These are phyloP conservation scores for Zaprionus davidi DNA, from an alignment of 1,140 invertebrate species.

Conservation along the genomic window DNA sequence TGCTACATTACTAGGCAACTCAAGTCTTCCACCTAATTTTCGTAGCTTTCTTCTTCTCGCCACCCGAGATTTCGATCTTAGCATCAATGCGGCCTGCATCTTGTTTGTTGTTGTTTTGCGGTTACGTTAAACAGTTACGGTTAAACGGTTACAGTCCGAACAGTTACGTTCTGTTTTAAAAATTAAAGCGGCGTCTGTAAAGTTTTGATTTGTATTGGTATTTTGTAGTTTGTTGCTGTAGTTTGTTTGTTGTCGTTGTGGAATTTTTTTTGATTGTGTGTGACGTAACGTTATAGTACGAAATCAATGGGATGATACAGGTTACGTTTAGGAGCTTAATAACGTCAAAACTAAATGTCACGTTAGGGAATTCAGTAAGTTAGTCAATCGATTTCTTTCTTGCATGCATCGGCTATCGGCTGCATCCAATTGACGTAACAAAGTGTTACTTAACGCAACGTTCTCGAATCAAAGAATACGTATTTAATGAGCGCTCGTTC, in stretches of 20 bases:
- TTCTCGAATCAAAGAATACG: constrained; percentile 58
- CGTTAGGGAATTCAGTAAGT: constrained; percentile 47
- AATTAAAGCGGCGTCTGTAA: constrained; percentile 26
- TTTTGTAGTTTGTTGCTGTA: constrained; percentile 3
- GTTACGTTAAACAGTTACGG: constrained; percentile 47
- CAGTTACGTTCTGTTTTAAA: constrained; percentile 38
- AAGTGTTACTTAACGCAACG: constrained; percentile 49
- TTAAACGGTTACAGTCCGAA: constrained; percentile 53
- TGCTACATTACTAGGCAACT: constrained; percentile 93
- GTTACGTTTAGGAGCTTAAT: constrained; percentile 82
- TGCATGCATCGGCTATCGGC: constrained; percentile 21
- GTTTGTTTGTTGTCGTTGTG: constrained; percentile 3
- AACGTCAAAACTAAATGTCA: constrained; percentile 74
- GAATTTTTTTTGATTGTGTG: constrained; percentile 14
- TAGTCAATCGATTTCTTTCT: constrained; percentile 31
- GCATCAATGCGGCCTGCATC: constrained; percentile 95
- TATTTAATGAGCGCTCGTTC: constrained; percentile 62
- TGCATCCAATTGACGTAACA: constrained; percentile 49
- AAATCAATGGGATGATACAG: constrained; percentile 79
- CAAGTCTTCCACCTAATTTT: constrained; percentile 88
- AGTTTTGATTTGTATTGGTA: constrained; percentile 5
- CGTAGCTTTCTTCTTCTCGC: constrained; percentile 90
- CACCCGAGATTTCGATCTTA: constrained; percentile 93
- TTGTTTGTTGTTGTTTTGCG: constrained; percentile 86
- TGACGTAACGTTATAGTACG: constrained; percentile 43